Evolutionary conservation across 2,113 vertebrate genomes (phyloP).

Genomic region (Bujurquina vittata): DNA sequence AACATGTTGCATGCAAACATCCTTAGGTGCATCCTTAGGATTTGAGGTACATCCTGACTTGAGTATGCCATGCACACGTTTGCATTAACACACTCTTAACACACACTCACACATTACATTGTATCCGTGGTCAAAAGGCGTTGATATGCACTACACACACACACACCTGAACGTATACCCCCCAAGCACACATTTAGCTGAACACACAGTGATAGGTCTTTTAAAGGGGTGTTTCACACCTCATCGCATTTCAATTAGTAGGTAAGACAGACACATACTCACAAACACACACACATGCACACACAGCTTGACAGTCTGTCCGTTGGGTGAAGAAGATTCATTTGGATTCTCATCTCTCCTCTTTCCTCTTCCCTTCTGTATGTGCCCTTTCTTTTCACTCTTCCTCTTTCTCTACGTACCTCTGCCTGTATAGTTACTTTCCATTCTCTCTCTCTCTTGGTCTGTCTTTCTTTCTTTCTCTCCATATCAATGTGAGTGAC

Average conservation of each 20-base stretch:
- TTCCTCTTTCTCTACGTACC: conserved; percentile 53
- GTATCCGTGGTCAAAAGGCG: conserved; percentile 41
- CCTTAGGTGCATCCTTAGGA: background rate
- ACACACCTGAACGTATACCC: conserved; percentile 13
- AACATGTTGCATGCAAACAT: conserved; percentile 42
- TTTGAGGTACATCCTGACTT: background rate
- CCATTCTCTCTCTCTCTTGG: conserved; percentile 13
- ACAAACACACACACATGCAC: conserved; percentile 33
- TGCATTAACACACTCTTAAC: conserved; percentile 9
- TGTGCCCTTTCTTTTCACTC: conserved; percentile 68
- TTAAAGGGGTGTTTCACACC: conserved; percentile 79
- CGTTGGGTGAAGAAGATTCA: conserved; percentile 75
- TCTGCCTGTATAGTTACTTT: conserved; percentile 54
- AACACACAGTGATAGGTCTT: conserved; percentile 72
- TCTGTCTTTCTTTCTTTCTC: conserved; percentile 48
- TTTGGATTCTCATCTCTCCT: conserved; percentile 78
- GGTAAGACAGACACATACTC: conserved; percentile 62
- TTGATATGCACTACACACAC: conserved; percentile 52
- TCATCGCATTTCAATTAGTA: conserved; percentile 81
- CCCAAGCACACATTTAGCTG: conserved; percentile 58
- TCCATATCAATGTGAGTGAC: conserved; percentile 73
- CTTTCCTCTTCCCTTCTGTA: conserved; percentile 56
- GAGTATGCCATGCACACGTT: background rate
- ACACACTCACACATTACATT: conserved; percentile 15
- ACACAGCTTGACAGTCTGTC: conserved; percentile 68